Percentiles rank a stretch among this genome's conserved stretches.
Evolutionary conservation across 2,797 vertebrate genomes (phyloP).

Genomic region (Notolabrus celidotus): DNA sequence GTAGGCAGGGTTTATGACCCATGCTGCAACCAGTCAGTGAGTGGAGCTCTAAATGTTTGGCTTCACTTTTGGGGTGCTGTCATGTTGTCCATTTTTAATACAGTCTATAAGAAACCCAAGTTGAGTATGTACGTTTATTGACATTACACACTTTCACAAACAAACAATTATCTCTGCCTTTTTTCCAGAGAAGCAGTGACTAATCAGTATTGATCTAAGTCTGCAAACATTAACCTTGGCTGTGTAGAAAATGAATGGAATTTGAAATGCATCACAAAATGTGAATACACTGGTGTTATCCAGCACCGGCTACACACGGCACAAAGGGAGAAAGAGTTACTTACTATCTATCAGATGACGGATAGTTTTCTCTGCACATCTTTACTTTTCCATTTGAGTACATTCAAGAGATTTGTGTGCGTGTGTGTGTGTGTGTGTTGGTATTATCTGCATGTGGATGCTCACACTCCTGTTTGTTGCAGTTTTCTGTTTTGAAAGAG

Average conservation of each 20-base stretch:
- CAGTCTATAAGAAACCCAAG: too few relatives aligned
- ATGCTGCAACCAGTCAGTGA: too few relatives aligned
- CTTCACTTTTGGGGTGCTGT: too few relatives aligned
- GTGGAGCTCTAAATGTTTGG: too few relatives aligned
- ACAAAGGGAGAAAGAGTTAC: conserved; percentile 41
- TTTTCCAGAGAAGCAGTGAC: conserved; percentile 26
- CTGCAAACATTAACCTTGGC: conserved; percentile 49
- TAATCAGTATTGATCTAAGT: conserved; percentile 57
- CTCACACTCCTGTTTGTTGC: conserved; percentile 60
- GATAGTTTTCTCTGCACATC: conserved; percentile 52
- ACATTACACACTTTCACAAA: background rate
- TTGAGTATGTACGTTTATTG: background rate
- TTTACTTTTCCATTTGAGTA: conserved; percentile 50
- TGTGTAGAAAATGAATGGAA: conserved; percentile 55
- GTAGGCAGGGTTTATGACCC: too few relatives aligned
- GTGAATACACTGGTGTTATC: conserved; percentile 42
- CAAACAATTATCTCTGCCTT: background rate
- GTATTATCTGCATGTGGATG: conserved; percentile 41
- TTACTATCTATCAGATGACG: conserved; percentile 54
- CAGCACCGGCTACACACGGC: conserved; percentile 26
- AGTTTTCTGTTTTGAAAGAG: conserved; percentile 60
- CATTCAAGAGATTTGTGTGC: conserved; percentile 39
- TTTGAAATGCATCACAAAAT: conserved; percentile 61
- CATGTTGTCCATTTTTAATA: too few relatives aligned
- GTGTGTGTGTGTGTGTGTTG: conserved; percentile 33